Conservation (phyloP, 1,140 invertebrate genomes). For the Drosophila guanche region DNA sequence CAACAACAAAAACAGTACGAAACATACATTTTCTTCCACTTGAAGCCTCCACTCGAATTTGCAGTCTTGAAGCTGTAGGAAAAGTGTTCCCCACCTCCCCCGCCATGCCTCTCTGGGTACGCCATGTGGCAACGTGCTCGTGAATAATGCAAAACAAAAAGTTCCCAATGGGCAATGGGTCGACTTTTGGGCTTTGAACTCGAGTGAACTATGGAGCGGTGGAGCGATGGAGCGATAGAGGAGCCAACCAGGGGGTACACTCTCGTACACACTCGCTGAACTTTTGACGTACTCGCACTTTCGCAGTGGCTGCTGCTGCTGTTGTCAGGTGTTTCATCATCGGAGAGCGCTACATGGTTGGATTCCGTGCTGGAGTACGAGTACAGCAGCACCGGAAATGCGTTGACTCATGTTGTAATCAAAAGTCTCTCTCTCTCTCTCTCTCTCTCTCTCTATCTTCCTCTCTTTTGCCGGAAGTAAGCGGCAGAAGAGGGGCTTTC, state of each 20-base stretch:
- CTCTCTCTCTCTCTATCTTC: background rate
- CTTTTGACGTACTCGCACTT: conserved; percentile 46
- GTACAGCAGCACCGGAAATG: background rate
- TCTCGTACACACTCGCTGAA: conserved; percentile 43
- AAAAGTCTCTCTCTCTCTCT: too few species aligned
- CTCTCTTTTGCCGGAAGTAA: conserved; percentile 45
- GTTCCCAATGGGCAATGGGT: conserved; percentile 53
- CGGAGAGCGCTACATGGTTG: conserved; percentile 58
- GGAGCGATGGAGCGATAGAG: too few species aligned
- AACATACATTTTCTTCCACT: too few species aligned
- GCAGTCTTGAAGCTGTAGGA: too few species aligned
- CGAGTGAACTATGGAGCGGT: conserved; percentile 47
- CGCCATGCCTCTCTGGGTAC: background rate
- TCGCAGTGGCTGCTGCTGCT: conserved; percentile 3
- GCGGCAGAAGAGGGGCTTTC: conserved; percentile 2
- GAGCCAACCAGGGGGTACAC: too few species aligned
- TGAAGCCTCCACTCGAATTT: too few species aligned
- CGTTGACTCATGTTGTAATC: conserved; percentile 2
- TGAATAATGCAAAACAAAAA: conserved; percentile 53
- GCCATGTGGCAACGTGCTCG: conserved; percentile 40
- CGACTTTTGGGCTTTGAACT: conserved; percentile 50
- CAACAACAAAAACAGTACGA: background rate
- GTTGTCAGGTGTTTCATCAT: conserved; percentile 46
- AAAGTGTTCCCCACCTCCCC: conserved; percentile 5
- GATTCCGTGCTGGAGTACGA: conserved; percentile 11